phyloP scores from a whole-genome alignment of 1,140 invertebrate species.

The Drosophila yakuba region DNA sequence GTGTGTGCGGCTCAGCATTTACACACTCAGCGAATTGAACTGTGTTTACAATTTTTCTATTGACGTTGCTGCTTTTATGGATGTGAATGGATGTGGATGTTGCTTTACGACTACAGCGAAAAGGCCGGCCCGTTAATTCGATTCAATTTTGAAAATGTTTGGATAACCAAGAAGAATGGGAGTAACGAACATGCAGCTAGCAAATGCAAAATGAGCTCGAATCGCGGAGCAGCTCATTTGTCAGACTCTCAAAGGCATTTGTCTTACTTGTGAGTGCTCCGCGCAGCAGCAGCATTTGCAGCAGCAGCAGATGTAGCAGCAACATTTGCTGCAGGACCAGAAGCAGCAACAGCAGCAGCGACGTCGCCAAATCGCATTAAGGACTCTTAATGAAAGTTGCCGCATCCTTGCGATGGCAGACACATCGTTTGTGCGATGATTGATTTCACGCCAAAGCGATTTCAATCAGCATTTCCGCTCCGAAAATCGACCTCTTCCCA shows the following conservation, averaged over 20 bases:
- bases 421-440: constrained; percentile 73
- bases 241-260: constrained; percentile 63
- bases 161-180: constrained; percentile 42
- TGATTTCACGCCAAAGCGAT: constrained; percentile 84
- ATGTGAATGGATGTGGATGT: neutral
- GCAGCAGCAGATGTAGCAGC: constrained; percentile 42
- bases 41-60: constrained; percentile 82
- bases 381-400: constrained; percentile 82
- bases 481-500: constrained; percentile 32
- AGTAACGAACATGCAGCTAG: constrained; percentile 58
- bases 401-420: constrained; percentile 72
- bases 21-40: constrained; percentile 59
- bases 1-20: constrained; percentile 51
- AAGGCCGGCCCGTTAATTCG: constrained; percentile 76
- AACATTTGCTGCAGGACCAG: constrained; percentile 3
- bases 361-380: constrained; percentile 82
- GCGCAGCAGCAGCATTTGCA: constrained; percentile 38
- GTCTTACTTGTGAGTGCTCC: constrained; percentile 59
- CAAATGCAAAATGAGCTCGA: constrained; percentile 66
- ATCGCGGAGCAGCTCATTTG: constrained; percentile 46
- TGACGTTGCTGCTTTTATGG: constrained; percentile 45
- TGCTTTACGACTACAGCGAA: constrained; percentile 77
- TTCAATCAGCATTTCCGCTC: constrained; percentile 83
- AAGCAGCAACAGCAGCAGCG: constrained; percentile 42
- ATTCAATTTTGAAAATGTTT: constrained; percentile 78